Evolutionary conservation across 1,140 invertebrate genomes (phyloP).

Genomic region (Hylaeus anthracinus): DNA sequence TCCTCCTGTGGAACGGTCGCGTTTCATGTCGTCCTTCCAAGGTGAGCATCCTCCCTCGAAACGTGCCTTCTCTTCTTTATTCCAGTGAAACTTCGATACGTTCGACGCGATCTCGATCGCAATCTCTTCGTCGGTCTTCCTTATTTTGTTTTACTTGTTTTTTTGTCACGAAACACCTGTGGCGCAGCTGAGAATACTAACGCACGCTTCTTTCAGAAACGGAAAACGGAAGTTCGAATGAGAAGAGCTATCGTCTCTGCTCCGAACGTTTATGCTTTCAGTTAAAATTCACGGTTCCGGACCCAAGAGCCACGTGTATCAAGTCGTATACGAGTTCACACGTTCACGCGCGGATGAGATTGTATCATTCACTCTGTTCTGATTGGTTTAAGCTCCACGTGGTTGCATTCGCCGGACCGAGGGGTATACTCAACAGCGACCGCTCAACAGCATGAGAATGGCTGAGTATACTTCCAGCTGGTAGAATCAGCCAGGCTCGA

Average conservation of each 20-base stretch:
- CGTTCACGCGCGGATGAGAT: neutral
- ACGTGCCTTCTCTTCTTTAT: slow-evolving; percentile 75
- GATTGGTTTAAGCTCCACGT: slow-evolving; percentile 75
- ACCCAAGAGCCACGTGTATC: slow-evolving; percentile 43
- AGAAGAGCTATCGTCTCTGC: slow-evolving; percentile 38
- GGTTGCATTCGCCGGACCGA: slow-evolving; percentile 77
- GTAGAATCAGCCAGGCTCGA: slow-evolving; percentile 77
- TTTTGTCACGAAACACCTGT: slow-evolving; percentile 8
- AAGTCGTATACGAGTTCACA: slow-evolving; percentile 20
- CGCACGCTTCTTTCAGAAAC: slow-evolving; percentile 74
- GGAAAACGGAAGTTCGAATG: slow-evolving; percentile 60
- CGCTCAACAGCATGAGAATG: slow-evolving; percentile 81
- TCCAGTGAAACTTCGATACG: slow-evolving; percentile 80
- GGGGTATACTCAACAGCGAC: slow-evolving; percentile 80
- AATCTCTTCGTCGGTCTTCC: neutral
- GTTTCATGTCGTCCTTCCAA: slow-evolving; percentile 90
- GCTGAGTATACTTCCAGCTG: slow-evolving; percentile 81
- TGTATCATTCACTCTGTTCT: slow-evolving; percentile 61
- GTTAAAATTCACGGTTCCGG: slow-evolving; percentile 62
- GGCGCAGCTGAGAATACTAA: slow-evolving; percentile 56
- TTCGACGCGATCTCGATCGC: slow-evolving; percentile 19
- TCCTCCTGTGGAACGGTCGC: slow-evolving; percentile 87
- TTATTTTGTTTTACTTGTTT: neutral
- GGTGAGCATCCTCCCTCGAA: slow-evolving; percentile 76
- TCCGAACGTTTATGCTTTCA: slow-evolving; percentile 53